A percentile compares a stretch with the other conserved stretches of the same genome.
These are phyloP conservation scores for Pithecia hirsuta DNA, from an alignment of 2,797 vertebrate species.

Conservation along the genomic window DNA sequence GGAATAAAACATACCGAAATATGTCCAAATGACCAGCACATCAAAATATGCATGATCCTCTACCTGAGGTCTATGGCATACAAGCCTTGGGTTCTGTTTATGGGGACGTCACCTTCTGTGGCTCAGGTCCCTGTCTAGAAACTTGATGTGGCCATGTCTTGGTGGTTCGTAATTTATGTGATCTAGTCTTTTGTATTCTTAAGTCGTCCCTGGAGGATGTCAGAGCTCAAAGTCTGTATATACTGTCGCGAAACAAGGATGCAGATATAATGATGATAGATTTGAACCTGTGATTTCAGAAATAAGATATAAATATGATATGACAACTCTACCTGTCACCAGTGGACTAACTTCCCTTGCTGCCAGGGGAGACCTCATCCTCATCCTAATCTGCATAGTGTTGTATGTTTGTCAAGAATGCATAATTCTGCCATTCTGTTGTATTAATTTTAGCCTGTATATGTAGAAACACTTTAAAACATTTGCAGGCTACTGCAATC, in stretches of 20 bases:
- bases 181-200: neutral
- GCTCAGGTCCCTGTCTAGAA: neutral
- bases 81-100: fast-evolving
- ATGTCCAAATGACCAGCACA: slow-evolving; percentile 57
- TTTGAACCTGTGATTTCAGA: slow-evolving; percentile 60
- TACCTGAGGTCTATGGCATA: fast-evolving
- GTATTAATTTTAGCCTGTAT: neutral
- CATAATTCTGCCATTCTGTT: slow-evolving; percentile 21
- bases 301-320: neutral
- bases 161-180: neutral
- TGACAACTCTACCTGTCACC: neutral
- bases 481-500: neutral
- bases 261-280: slow-evolving; percentile 36
- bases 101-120: too few relatives aligned
- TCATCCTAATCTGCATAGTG: slow-evolving; percentile 52
- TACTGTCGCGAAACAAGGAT: neutral
- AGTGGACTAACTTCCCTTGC: neutral
- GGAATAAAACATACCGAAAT: slow-evolving; percentile 60
- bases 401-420: slow-evolving; percentile 31
- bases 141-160: neutral
- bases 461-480: too few relatives aligned
- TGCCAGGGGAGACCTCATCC: slow-evolving; percentile 38
- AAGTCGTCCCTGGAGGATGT: neutral
- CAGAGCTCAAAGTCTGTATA: neutral
- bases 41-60: neutral